Base-by-base conservation (phyloP, 2,113 vertebrate genomes). In the Microtus ochrogaster region DNA sequence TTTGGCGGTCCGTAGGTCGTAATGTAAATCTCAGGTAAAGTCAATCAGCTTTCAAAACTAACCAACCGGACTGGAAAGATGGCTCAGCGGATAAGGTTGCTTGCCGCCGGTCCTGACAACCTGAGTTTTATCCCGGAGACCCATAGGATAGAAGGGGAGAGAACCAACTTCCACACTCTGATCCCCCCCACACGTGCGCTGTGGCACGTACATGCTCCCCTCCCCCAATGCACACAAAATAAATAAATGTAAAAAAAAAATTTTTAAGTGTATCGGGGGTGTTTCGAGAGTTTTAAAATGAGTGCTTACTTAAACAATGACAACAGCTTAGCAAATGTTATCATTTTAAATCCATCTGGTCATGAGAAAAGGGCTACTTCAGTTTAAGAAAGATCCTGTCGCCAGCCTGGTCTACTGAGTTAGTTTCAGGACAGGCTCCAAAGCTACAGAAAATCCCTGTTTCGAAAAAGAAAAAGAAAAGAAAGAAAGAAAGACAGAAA, bases 281-380 rank as follows among this genome's bases (percentile, higher is more conserved):
- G 90, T n/a, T 90, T 77, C 0, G 7, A 93, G n/a, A 79, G 7
- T 91, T 95, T 89, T 74, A 73, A 90, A 90, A 76, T 83, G 39
- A 39, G 55, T 63, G 24, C 22, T 63, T 83, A 39, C 41, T 61
- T 61, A 84, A 83, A 68, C 49, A 41, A 16, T 13, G 8, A 11
- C 26, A 95, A 77, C 79, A 89, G 79, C 33, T 70, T 73, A 63
- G 66, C 55, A 13, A 49, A 78, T 39, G 44, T 85, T 39, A 77
- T 68, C 33, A 74, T 30, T 39, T 41, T 79, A 94, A 93, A 82
- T n/a, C 30, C 36, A 63, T 11, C 65, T 63, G 10, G 3, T 52
- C n/a, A 26, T 7, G 39, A 47, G 4, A 30, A 83, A 83, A 90
- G 81, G 12, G 16, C 16, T 33, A 7, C 58, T 52, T 90, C 78